Evolutionary conservation across 1,140 invertebrate species (phyloP).

Genomic region (Heliothis virescens): DNA sequence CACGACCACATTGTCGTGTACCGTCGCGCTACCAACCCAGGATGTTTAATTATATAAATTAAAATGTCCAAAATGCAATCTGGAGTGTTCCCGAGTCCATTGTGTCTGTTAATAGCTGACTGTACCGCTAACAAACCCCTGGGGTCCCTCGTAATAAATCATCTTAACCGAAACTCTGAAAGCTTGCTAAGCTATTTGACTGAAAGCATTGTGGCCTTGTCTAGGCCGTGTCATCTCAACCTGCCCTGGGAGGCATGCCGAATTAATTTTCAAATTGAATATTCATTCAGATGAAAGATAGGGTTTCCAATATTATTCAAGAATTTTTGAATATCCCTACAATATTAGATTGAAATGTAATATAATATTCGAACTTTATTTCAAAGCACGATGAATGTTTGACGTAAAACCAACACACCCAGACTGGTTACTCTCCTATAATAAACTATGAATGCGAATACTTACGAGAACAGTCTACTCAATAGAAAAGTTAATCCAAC

Average conservation of each 20-base stretch:
- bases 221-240: conserved; percentile 33
- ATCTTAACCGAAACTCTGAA: conserved; percentile 35
- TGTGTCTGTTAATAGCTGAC: not conserved
- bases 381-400: not conserved
- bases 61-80: conserved; percentile 15
- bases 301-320: not conserved
- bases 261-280: conserved; percentile 18
- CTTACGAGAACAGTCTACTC: not conserved
- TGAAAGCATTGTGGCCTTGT: conserved; percentile 33
- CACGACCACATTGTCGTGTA: too few relatives aligned
- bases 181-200: conserved; percentile 38
- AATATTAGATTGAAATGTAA: not conserved
- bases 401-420: too few relatives aligned
- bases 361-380: not conserved
- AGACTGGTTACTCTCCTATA: too few relatives aligned
- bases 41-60: not conserved
- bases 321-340: conserved; percentile 1
- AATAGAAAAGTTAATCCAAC: not conserved
- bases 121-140: conserved; percentile 4
- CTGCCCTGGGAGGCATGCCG: not conserved
- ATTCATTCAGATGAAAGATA: conserved; percentile 6
- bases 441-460: too few relatives aligned
- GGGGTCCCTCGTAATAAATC: conserved; percentile 16
- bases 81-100: not conserved
- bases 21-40: too few relatives aligned